These are phyloP conservation scores for Acomys russatus DNA, from an alignment of 2,797 vertebrate species.

Conservation along the genomic window DNA sequence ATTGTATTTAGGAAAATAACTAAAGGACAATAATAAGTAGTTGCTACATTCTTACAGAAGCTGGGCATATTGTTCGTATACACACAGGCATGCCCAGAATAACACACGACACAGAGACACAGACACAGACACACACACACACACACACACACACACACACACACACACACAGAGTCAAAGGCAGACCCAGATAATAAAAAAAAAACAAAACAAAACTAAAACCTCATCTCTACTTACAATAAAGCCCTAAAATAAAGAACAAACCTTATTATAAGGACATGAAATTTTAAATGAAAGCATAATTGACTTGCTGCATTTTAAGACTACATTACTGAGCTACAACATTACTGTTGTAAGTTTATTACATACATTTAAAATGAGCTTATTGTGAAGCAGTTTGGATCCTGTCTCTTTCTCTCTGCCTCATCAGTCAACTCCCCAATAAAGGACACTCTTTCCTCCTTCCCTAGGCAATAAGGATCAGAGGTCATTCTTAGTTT, in stretches of 20 bases:
- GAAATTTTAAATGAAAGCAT: slow-evolving; percentile 82
- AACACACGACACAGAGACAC: no score
- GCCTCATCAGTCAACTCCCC: slow-evolving; percentile 78
- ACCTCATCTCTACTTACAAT: slow-evolving; percentile 76
- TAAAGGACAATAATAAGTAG: slow-evolving; percentile 31
- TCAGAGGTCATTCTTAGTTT: slow-evolving; percentile 26
- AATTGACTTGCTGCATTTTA: slow-evolving; percentile 84
- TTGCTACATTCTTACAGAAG: not conserved
- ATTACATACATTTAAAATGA: slow-evolving; percentile 85
- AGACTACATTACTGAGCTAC: slow-evolving; percentile 81
- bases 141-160: no score
- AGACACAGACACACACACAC: no score
- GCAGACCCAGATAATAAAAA: slow-evolving; percentile 78
- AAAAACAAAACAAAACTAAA: not conserved
- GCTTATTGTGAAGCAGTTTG: slow-evolving; percentile 83
- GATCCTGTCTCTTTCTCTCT: slow-evolving; percentile 77
- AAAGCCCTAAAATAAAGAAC: slow-evolving; percentile 75
- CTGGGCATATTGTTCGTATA: not conserved
- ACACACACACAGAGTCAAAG: slow-evolving; percentile 7
- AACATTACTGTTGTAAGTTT: slow-evolving; percentile 84
- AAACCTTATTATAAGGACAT: slow-evolving; percentile 78
- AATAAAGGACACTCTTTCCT: slow-evolving; percentile 77
- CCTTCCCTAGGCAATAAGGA: slow-evolving; percentile 53
- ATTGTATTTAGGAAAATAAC: slow-evolving; percentile 24
- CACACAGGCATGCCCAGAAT: not conserved